Conservation (phyloP, 2,797 vertebrate species). For the Paramormyrops hopkinsi region DNA sequence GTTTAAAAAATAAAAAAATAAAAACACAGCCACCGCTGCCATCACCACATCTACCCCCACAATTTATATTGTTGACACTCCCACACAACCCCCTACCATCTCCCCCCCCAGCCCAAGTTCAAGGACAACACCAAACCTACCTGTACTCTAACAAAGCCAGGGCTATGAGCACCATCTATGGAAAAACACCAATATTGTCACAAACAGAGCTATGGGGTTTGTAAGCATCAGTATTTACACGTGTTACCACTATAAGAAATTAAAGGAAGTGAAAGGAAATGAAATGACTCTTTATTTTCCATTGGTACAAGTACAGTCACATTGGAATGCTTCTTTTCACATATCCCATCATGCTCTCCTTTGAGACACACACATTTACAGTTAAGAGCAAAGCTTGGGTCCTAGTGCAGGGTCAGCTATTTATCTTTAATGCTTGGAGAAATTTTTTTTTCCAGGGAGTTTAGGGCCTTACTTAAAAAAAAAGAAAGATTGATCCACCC, state of each 20-base stretch:
- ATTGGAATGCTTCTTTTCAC: not conserved
- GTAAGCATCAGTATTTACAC: not conserved
- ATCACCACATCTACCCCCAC: not conserved
- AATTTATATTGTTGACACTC: not conserved
- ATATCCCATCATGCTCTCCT: not conserved
- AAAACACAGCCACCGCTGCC: not conserved
- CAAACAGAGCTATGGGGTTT: not conserved
- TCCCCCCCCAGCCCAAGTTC: not conserved
- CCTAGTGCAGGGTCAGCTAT: not conserved
- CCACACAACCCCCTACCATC: not conserved
- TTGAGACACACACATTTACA: not conserved
- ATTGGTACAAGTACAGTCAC: not conserved
- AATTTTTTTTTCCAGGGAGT: not conserved
- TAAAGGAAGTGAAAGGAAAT: not conserved
- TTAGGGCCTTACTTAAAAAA: not conserved
- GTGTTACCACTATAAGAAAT: not conserved
- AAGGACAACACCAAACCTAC: not conserved
- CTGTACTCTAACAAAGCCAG: not conserved
- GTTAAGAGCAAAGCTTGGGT: not conserved
- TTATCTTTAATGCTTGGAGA: not conserved
- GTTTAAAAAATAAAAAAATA: not conserved
- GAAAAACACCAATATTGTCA: not conserved
- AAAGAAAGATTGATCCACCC: not conserved
- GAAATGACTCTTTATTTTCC: not conserved
- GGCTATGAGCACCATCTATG: not conserved